These are phyloP conservation scores for Plagodis dolabraria DNA, from an alignment of 2,888 invertebrate genomes.

Conservation along the genomic window DNA sequence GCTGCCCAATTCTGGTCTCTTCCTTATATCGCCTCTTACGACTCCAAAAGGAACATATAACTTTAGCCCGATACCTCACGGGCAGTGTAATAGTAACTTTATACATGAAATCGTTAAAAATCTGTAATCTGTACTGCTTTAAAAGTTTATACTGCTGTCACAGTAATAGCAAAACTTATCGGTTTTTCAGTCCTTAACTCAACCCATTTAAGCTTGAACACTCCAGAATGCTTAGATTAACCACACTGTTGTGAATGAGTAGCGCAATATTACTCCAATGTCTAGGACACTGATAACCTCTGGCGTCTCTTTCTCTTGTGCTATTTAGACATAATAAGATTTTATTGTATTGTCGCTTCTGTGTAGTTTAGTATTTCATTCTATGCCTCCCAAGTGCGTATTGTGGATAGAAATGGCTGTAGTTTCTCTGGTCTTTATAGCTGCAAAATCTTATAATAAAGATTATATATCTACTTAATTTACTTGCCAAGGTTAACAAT, in stretches of 20 bases:
- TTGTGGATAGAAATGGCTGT: slow-evolving; percentile 2
- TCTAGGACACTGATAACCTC: slow-evolving; percentile 12
- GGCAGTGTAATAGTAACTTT: too few species aligned
- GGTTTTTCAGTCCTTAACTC: slow-evolving; percentile 9
- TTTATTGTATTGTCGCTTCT: slow-evolving; percentile 13
- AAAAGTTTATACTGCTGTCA: not conserved
- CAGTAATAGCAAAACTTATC: not conserved
- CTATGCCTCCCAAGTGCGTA: slow-evolving; percentile 4
- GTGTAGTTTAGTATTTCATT: slow-evolving; percentile 14
- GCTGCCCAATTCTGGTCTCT: too few species aligned
- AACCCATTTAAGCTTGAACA: slow-evolving; percentile 8
- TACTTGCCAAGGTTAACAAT: too few species aligned
- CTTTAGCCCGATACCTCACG: too few species aligned
- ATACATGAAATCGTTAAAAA: too few species aligned
- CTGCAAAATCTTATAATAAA: too few species aligned
- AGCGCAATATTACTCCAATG: slow-evolving; percentile 12
- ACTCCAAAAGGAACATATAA: too few species aligned
- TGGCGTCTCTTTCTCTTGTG: slow-evolving; percentile 11
- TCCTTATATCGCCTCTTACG: too few species aligned
- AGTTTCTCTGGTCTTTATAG: not conserved
- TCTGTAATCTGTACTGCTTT: too few species aligned
- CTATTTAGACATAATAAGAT: slow-evolving; percentile 4
- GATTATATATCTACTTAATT: too few species aligned
- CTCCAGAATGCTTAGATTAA: slow-evolving; percentile 17
- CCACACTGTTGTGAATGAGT: slow-evolving; percentile 18